phyloP scores from a whole-genome alignment of 2,888 invertebrate genomes.

The Pyrgus malvae region DNA sequence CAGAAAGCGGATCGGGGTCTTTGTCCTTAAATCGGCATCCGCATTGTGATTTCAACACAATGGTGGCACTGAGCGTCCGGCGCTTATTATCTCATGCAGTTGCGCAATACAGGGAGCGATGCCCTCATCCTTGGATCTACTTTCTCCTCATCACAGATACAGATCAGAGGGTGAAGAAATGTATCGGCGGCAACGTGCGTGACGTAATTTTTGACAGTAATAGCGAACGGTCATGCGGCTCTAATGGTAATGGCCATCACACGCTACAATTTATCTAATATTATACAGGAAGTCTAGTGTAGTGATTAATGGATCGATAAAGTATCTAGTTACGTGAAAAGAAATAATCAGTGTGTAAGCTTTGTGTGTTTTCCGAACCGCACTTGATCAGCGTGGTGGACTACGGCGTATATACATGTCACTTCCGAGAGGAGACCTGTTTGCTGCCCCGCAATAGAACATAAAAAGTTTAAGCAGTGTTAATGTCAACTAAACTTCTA shows the following conservation, averaged over 20 bases:
- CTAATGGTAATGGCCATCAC: background rate
- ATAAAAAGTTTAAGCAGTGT: too few species aligned
- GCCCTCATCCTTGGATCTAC: constrained; percentile 75
- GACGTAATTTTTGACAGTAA: background rate
- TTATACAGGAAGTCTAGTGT: too few species aligned
- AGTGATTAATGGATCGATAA: too few species aligned
- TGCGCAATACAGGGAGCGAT: constrained; percentile 63
- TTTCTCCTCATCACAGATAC: constrained; percentile 53
- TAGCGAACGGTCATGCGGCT: background rate
- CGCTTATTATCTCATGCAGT: constrained; percentile 60
- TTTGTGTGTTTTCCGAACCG: too few species aligned
- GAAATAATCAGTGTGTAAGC: too few species aligned
- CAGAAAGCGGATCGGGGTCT: constrained; percentile 52
- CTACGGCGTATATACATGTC: too few species aligned
- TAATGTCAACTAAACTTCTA: too few species aligned
- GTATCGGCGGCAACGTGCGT: constrained; percentile 5
- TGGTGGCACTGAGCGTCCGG: constrained; percentile 30
- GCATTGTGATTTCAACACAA: constrained; percentile 60
- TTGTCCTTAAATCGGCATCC: constrained; percentile 66
- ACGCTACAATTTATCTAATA: background rate
- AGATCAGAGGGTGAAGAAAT: constrained; percentile 8
- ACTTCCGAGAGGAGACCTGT: too few species aligned
- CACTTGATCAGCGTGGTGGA: too few species aligned
- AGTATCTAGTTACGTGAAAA: too few species aligned
- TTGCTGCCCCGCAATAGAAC: too few species aligned